phyloP scores from a whole-genome alignment of 2,113 vertebrate species.

The Poeciliopsis occidentalis region DNA sequence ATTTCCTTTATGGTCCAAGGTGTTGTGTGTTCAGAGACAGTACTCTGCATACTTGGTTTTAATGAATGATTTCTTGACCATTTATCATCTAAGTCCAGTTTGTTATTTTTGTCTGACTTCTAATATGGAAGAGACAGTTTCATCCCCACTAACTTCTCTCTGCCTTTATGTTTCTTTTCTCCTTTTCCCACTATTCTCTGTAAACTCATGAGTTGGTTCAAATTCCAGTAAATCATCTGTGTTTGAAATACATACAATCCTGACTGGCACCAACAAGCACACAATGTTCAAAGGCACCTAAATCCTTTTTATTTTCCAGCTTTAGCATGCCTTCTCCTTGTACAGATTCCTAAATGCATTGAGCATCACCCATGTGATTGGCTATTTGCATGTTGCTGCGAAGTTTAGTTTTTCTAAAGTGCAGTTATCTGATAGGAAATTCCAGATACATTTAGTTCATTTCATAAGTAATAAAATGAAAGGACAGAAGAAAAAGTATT shows the following conservation, averaged over 20 bases:
- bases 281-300: background rate
- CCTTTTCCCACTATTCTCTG: background rate
- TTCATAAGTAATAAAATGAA: too few species aligned
- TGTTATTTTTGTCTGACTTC: background rate
- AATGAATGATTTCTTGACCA: background rate
- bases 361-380: too few species aligned
- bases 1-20: background rate
- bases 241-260: background rate
- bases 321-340: background rate
- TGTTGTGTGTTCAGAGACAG: background rate
- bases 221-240: background rate
- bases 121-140: background rate
- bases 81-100: background rate
- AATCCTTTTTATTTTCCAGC: background rate
- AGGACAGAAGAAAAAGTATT: background rate
- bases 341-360: too few species aligned
- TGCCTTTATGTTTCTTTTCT: too few species aligned
- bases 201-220: background rate
- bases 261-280: too few species aligned
- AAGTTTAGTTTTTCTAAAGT: background rate
- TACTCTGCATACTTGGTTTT: too few species aligned
- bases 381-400: too few species aligned
- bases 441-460: background rate
- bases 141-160: too few species aligned
- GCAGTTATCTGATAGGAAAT: background rate